Percentiles rank a stretch among this genome's conserved stretches.
These are phyloP conservation scores for Pseudoips prasinana DNA, from an alignment of 2,888 invertebrate species.

Conservation along the genomic window DNA sequence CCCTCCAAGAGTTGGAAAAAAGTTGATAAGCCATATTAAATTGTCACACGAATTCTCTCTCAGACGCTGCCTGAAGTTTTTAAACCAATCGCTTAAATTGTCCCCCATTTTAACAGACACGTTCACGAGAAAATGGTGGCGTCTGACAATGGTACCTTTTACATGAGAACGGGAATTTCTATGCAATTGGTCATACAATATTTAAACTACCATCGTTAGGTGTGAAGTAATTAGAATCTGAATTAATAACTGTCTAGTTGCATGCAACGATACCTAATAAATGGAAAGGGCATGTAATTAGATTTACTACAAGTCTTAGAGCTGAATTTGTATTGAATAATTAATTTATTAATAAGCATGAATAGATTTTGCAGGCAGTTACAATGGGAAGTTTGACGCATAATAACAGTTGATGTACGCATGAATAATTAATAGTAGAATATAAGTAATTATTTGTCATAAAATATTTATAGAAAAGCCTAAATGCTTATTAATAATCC, in stretches of 20 bases:
- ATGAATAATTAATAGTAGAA: too few species aligned
- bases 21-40: slow-evolving; percentile 35
- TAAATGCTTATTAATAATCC: too few species aligned
- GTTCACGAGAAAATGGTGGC: too few species aligned
- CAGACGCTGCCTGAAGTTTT: slow-evolving; percentile 12
- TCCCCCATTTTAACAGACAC: slow-evolving; percentile 9
- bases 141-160: too few species aligned
- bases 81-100: slow-evolving; percentile 2
- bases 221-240: slow-evolving; percentile 24
- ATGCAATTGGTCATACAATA: too few species aligned
- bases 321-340: slow-evolving; percentile 21
- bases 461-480: too few species aligned
- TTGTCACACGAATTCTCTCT: slow-evolving; percentile 28
- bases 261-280: slow-evolving; percentile 16
- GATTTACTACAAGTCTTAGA: slow-evolving; percentile 9
- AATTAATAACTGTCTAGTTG: slow-evolving; percentile 19
- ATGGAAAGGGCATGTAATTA: slow-evolving; percentile 10
- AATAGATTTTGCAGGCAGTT: too few species aligned
- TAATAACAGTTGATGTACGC: too few species aligned
- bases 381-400: too few species aligned
- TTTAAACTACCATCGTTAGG: slow-evolving; percentile 9
- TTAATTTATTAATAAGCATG: slow-evolving; percentile 14
- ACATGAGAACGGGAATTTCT: too few species aligned
- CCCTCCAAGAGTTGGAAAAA: slow-evolving; percentile 33
- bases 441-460: too few species aligned